A percentile compares a stretch with the other conserved stretches of the same genome.
Conservation (phyloP, 2,797 vertebrate species). For the Amphiprion clarkii region DNA sequence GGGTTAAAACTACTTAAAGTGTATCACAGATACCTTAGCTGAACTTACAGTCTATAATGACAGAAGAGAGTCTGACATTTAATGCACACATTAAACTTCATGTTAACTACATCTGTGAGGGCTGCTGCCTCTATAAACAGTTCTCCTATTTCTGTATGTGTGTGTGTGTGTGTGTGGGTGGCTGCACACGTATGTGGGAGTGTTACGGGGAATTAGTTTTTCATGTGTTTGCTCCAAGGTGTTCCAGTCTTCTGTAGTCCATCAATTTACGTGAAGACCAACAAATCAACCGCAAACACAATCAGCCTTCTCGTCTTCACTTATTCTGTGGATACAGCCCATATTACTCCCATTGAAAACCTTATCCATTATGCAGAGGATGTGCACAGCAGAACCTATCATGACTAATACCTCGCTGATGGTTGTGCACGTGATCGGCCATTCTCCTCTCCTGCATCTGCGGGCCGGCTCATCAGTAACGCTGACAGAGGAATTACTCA, state of each 20-base stretch:
- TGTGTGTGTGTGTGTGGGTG: background rate
- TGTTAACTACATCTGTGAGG: constrained; percentile 22
- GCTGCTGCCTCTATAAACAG: constrained; percentile 15
- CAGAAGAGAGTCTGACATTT: background rate
- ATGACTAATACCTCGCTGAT: constrained; percentile 62
- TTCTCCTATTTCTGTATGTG: constrained; percentile 5
- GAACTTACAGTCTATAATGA: background rate
- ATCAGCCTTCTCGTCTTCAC: constrained; percentile 49
- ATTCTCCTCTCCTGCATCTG: constrained; percentile 35
- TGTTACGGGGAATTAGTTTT: background rate
- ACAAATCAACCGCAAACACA: constrained; percentile 48
- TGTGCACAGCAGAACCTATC: constrained; percentile 42
- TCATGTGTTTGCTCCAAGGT: constrained; percentile 13
- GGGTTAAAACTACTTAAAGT: background rate
- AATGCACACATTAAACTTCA: background rate
- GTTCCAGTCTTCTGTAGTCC: constrained; percentile 23
- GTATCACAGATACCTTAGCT: background rate
- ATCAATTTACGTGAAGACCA: constrained; percentile 46
- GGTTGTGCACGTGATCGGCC: background rate
- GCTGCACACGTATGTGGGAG: constrained; percentile 6
- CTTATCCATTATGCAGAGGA: constrained; percentile 71
- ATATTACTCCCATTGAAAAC: constrained; percentile 52
- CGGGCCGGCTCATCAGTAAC: constrained; percentile 68
- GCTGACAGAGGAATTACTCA: constrained; percentile 75
- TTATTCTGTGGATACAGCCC: constrained; percentile 44